Evolutionary conservation across 1,140 invertebrate genomes (phyloP), one percentile per base, ranked within the genome.

Genomic region (Drosophila erecta): DNA sequence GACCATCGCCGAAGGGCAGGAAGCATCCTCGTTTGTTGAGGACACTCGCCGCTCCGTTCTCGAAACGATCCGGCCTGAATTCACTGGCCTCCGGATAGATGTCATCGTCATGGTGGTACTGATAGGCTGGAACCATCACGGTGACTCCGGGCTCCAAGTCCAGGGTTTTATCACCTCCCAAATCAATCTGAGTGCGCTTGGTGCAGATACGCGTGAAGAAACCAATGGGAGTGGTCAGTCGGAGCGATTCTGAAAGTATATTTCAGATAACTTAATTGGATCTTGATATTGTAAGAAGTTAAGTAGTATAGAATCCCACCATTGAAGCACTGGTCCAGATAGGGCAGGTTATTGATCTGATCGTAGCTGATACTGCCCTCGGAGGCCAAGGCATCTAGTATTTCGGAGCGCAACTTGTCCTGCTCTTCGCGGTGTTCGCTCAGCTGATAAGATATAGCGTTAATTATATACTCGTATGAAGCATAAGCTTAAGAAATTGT

Each of bases 1-100:
- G 94, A 20, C 95, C 95, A 64, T 94, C 94, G 1, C 95, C 94
- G 73, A 96, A 96, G 3, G 95, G 94, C 50, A 95, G 74, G 1
- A 84, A 70, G 4, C 67, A 61, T 6, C 90, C 87, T 6, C 70
- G 76, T 17, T 91, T 90, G 35, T 37, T 81, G 0, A 81, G 62
- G 15, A 53, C 73, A 51, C 53, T 80, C 1, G 56, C 76, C 7
- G 67, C 66, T 7, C 57, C 81, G 56, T 94, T 93, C 5, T 73
- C 83, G 76, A 95, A 96, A 50, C 95, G 84, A 38, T 95, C 94
- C 0, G 95, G 95, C 71, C 93, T 91, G 62, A 94, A 96, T 14
- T 67, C 76, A 14, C 94, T 93, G 3, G 95, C 95, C 57, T 95
- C 92, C 6, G 94, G 92, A 66, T 92, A 96, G 49, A 91, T 83